These are phyloP conservation scores for Idaea dimidiata DNA, from an alignment of 2,888 invertebrate species.

Conservation along the genomic window DNA sequence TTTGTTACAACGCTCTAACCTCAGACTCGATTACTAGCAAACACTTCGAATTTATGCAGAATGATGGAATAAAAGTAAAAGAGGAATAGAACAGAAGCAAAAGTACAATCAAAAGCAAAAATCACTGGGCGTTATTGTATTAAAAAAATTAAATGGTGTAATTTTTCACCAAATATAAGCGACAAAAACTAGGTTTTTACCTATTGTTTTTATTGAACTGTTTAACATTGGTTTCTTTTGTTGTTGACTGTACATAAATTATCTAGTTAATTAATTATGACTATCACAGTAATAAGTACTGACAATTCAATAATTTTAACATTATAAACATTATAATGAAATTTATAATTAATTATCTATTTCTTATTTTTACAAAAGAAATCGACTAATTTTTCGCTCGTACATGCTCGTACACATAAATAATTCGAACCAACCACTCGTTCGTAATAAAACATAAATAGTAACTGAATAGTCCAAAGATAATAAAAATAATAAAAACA, in stretches of 20 bases:
- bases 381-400: neutral
- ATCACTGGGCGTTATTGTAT: neutral
- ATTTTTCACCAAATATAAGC: neutral
- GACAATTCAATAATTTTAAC: constrained; percentile 9
- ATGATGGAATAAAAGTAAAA: neutral
- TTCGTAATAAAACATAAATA: neutral
- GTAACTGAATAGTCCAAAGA: too few species aligned
- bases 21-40: neutral
- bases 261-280: constrained; percentile 1
- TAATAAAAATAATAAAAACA: too few species aligned
- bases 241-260: neutral
- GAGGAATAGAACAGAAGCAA: neutral
- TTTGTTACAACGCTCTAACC: neutral
- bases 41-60: neutral
- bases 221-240: neutral
- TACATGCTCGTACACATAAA: neutral
- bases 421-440: neutral
- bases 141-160: neutral
- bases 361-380: neutral
- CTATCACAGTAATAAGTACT: constrained; percentile 58
- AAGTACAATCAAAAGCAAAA: neutral
- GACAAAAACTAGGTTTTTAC: too few species aligned
- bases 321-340: constrained; percentile 8
- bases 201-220: neutral
- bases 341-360: neutral